Base-by-base conservation (phyloP, 2,888 invertebrate species). In the Hoplodrina ambigua region DNA sequence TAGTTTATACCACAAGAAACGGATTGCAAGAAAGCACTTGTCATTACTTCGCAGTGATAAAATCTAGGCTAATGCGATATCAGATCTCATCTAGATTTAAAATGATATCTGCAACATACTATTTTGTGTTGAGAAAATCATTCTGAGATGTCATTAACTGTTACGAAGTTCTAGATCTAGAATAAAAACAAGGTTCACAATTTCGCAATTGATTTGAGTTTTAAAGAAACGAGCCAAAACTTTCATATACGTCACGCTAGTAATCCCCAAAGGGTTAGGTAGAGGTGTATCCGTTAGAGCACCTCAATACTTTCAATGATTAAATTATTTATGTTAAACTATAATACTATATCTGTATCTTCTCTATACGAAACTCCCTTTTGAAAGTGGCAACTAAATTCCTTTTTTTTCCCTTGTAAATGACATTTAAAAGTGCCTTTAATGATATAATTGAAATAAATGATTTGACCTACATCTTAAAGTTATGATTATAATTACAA, bases 51-150 rank as follows among this genome's bases (percentile, higher is more conserved):
- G 19, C 56, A 59, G 65, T 63, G 57, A 76, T 78, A 81, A 72
- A 66, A 79, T 81, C 65, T 78, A 61, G 82, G 79, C 13, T 79
- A 79, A 79, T 81, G 78, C 49, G 54, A 67, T 60, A 70, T 70
- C 77, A 60, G 63, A 78, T 78, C 63, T 20, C 62, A 70, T 80
- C 66, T 81, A 57, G 70, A 66, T 20, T 60, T 56, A 58, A 78
- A 78, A 77, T 77, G 37, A 65, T 62, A 76, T 76, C 57, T 78
- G 70, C 66, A 76, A 81, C 63, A 56, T 53, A 49, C 25, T 7
- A 80, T 76, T 69, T 70, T 67, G 53, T 62, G 57, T 65, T 68
- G 50, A 75, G 76, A 71, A 66, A 78, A 76, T 55, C 55, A 58
- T 71, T 25, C 53, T 61, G 10, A 20, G 55, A 64, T 44, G 25